Evolutionary conservation across 2,113 vertebrate genomes (phyloP).

Genomic region (Sterrhoptilus dennistouni): DNA sequence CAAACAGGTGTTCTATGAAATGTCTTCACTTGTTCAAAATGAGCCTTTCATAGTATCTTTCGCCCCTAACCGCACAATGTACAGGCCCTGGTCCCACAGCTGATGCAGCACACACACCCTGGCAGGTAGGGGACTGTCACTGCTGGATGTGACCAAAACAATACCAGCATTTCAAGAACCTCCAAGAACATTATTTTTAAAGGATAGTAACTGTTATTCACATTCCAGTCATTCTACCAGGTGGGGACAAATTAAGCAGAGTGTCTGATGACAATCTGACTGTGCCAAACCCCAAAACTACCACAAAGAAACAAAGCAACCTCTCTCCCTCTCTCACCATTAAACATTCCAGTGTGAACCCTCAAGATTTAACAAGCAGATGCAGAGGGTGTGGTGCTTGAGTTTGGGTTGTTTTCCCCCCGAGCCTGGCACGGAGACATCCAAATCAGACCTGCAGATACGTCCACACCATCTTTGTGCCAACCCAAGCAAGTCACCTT

Average conservation of each 20-base stretch:
- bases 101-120: neutral
- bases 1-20: neutral
- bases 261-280: neutral
- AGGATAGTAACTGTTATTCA: neutral
- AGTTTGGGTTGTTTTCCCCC: neutral
- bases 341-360: neutral
- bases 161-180: neutral
- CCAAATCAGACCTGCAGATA: neutral
- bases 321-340: neutral
- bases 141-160: neutral
- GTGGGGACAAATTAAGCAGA: neutral
- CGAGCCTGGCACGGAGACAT: fast-evolving
- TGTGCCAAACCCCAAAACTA: neutral
- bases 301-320: neutral
- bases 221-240: neutral
- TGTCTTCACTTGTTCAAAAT: neutral
- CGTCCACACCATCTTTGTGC: fast-evolving
- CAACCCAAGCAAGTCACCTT: neutral
- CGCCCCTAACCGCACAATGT: neutral
- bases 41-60: neutral
- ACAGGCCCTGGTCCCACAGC: neutral
- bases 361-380: neutral
- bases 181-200: neutral
- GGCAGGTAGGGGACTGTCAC: fast-evolving
- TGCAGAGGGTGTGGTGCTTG: neutral